These are phyloP conservation scores for Mus pahari DNA, from an alignment of 2,113 vertebrate species.

Conservation along the genomic window DNA sequence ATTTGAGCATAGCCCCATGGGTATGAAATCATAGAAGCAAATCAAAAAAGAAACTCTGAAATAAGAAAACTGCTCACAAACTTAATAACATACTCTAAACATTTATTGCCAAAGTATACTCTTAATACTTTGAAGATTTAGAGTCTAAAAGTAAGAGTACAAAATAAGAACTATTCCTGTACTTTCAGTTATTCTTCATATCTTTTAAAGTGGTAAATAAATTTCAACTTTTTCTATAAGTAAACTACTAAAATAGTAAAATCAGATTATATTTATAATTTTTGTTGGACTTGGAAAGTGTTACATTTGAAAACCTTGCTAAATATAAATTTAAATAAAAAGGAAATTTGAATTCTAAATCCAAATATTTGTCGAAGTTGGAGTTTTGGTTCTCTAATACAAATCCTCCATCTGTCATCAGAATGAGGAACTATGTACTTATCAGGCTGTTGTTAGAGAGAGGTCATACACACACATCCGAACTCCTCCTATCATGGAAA, in stretches of 20 bases:
- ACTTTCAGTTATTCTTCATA: constrained; percentile 76
- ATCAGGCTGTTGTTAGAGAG: not conserved
- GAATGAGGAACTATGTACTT: not conserved
- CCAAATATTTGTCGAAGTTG: not conserved
- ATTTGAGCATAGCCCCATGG: not conserved
- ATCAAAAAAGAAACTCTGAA: constrained; percentile 36
- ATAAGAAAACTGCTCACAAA: constrained; percentile 61
- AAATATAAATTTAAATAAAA: constrained; percentile 22
- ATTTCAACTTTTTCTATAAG: constrained; percentile 67
- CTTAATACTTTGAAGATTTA: not conserved
- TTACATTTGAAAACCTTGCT: constrained; percentile 68
- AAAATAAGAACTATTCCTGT: constrained; percentile 78
- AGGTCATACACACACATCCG: not conserved
- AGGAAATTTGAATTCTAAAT: not conserved
- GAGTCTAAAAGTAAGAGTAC: not conserved
- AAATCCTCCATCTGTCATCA: not conserved
- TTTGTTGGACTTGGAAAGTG: constrained; percentile 4
- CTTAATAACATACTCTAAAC: not conserved
- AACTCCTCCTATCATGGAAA: not conserved
- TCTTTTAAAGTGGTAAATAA: constrained; percentile 74
- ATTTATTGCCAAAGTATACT: constrained; percentile 58
- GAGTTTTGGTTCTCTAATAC: not conserved
- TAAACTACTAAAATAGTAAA: constrained; percentile 9
- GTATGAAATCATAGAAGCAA: not conserved
- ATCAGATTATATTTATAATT: constrained; percentile 4